Percentiles rank a stretch among this genome's conserved stretches.
Evolutionary conservation across 1,140 invertebrate genomes (phyloP).

Genomic region (Lepidurus couesii): DNA sequence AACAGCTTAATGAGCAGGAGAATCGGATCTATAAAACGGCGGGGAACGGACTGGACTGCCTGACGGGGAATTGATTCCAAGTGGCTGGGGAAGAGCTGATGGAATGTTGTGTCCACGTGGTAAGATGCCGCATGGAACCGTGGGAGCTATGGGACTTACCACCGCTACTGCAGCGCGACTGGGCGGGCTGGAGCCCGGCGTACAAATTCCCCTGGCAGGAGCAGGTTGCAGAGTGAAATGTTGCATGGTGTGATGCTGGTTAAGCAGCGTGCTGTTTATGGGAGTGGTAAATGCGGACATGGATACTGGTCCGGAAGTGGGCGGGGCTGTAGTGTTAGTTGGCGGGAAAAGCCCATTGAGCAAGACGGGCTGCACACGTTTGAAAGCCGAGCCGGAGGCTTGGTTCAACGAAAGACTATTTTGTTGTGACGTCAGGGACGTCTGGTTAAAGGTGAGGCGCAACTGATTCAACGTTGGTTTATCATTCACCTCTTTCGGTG

Average conservation of each 20-base stretch:
- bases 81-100: conserved; percentile 11
- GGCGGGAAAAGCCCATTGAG: not conserved
- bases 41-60: conserved; percentile 12
- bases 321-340: not conserved
- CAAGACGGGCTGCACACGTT: conserved; percentile 9
- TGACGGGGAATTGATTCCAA: not conserved
- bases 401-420: conserved; percentile 32
- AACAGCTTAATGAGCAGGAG: not conserved
- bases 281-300: not conserved
- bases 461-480: conserved; percentile 32
- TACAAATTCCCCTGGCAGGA: not conserved
- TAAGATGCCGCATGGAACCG: too few species aligned
- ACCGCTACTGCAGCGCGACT: not conserved
- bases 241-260: conserved; percentile 9
- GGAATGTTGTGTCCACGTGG: not conserved
- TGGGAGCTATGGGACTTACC: not conserved
- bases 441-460: not conserved
- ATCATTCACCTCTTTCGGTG: conserved; percentile 15
- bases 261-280: not conserved
- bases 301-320: not conserved
- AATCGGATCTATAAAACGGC: conserved; percentile 15
- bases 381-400: conserved; percentile 27
- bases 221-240: not conserved
- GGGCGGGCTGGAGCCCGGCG: not conserved
- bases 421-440: not conserved